Evolutionary conservation across 2,113 vertebrate species (phyloP).

Genomic region (Austrofundulus limnaeus): DNA sequence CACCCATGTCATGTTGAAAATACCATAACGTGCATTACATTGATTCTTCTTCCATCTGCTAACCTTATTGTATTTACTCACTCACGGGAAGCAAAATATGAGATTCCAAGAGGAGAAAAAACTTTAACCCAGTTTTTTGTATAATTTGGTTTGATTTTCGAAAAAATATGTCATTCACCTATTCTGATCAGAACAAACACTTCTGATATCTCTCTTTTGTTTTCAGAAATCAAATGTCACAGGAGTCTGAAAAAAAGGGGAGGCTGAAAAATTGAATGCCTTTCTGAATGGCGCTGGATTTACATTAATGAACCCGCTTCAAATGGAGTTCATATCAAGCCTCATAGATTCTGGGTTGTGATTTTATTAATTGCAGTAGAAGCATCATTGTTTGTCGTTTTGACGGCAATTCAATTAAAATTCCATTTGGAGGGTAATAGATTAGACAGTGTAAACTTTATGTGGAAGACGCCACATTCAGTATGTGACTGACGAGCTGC

Average conservation of each 20-base stretch:
- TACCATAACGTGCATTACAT: conserved; percentile 98
- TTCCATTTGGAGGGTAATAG: conserved; percentile 93
- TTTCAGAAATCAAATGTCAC: conserved; percentile 84
- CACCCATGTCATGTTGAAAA: conserved; percentile 93
- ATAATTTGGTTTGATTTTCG: background rate
- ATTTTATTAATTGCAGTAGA: conserved; percentile 99
- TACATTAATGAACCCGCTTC: conserved; percentile 98
- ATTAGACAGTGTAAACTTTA: conserved; percentile 80
- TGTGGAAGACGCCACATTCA: conserved; percentile 73
- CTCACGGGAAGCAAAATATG: conserved; percentile 59
- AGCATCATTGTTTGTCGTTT: conserved; percentile 98
- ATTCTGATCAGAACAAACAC: conserved; percentile 87
- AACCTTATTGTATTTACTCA: conserved; percentile 97
- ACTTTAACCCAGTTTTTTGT: background rate
- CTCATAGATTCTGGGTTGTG: conserved; percentile 98
- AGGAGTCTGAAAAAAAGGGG: conserved; percentile 55
- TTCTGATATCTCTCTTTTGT: conserved; percentile 72
- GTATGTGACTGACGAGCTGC: conserved; percentile 64
- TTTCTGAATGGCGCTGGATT: conserved; percentile 88
- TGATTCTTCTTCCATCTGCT: conserved; percentile 99
- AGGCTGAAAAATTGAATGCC: conserved; percentile 93
- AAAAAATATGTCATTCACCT: conserved; percentile 71
- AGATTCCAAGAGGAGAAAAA: conserved; percentile 41
- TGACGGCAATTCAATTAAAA: conserved; percentile 97
- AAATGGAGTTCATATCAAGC: conserved; percentile 99